Conservation (phyloP, 1,140 invertebrate genomes). For the Papilio glaucus region DNA sequence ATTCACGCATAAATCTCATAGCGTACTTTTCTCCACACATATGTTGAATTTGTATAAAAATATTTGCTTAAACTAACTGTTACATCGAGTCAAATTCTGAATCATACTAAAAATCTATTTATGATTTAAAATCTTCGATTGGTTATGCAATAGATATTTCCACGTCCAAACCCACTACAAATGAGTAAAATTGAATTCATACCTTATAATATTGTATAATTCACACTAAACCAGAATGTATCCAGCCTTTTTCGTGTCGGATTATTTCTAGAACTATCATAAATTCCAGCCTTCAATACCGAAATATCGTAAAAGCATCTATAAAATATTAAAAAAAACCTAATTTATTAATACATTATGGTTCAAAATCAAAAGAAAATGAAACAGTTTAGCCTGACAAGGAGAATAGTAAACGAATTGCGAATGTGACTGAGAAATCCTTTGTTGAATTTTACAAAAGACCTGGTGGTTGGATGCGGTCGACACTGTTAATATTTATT, state of each 20-base stretch:
- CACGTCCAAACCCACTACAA: too few relatives aligned
- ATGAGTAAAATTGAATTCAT: not conserved
- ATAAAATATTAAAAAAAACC: not conserved
- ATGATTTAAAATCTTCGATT: too few relatives aligned
- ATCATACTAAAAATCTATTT: too few relatives aligned
- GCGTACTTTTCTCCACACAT: too few relatives aligned
- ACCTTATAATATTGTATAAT: not conserved
- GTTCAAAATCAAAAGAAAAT: constrained; percentile 28
- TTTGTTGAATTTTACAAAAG: constrained; percentile 55
- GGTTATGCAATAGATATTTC: not conserved
- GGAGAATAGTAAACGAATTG: constrained; percentile 39
- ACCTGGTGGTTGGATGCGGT: constrained; percentile 48
- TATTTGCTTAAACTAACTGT: too few relatives aligned
- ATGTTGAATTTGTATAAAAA: too few relatives aligned
- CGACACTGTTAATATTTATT: constrained; percentile 54
- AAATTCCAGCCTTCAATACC: not conserved
- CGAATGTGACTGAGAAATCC: constrained; percentile 47
- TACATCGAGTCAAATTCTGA: too few relatives aligned
- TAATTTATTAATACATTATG: not conserved
- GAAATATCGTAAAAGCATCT: constrained; percentile 11
- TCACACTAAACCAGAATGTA: constrained; percentile 3
- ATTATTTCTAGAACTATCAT: constrained; percentile 38
- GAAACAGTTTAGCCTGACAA: constrained; percentile 28
- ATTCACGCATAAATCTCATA: too few relatives aligned
- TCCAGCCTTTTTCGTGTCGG: constrained; percentile 34